Percentiles rank a stretch among this genome's conserved stretches.
Evolutionary conservation across 2,797 vertebrate species (phyloP).

Genomic region (Gobionotothen gibberifrons): DNA sequence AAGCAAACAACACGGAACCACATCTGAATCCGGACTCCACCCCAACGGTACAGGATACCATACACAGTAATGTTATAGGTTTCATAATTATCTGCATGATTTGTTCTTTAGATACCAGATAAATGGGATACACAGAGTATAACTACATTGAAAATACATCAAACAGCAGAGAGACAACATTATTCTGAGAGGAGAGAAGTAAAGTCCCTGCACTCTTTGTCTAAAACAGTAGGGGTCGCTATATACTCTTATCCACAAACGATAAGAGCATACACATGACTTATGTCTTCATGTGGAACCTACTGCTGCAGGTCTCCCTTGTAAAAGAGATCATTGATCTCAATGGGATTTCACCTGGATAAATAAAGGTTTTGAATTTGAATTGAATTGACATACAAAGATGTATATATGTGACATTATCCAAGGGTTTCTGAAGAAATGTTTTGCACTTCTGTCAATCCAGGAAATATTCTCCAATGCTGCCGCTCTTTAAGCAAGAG

Average conservation of each 20-base stretch:
- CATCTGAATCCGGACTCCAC: conserved; percentile 69
- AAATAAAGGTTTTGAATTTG: no score
- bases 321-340: no score
- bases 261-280: background rate
- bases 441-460: background rate
- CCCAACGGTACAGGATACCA: conserved; percentile 47
- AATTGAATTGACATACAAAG: no score
- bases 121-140: background rate
- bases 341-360: no score
- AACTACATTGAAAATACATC: conserved; percentile 6
- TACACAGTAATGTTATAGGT: conserved; percentile 7
- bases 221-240: conserved; percentile 73
- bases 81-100: conserved; percentile 17
- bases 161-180: background rate
- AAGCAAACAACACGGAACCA: conserved; percentile 69
- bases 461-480: conserved; percentile 3
- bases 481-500: background rate
- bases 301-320: no score
- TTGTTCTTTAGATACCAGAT: conserved; percentile 12
- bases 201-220: conserved; percentile 33
- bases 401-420: conserved; percentile 14
- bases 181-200: background rate
- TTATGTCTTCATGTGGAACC: no score
- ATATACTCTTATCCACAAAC: conserved; percentile 29
- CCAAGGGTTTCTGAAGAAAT: background rate